Evolutionary conservation across 2,113 vertebrate genomes (phyloP).

Genomic region (Odontesthes bonariensis): DNA sequence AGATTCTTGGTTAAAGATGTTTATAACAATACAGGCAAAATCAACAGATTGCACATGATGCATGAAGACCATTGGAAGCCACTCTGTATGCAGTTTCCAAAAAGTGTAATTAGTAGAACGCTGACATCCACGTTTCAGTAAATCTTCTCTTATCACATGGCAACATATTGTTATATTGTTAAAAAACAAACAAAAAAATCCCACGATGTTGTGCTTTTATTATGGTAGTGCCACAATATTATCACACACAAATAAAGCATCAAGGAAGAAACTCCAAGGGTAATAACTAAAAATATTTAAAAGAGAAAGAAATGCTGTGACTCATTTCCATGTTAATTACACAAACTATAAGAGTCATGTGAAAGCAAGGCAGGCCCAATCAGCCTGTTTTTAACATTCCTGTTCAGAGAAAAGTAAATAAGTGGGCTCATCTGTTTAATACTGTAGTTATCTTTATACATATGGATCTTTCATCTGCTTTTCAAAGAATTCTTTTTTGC

Average conservation of each 20-base stretch:
- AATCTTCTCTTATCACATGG: constrained; percentile 25
- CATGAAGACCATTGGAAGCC: constrained; percentile 46
- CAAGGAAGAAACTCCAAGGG: background rate
- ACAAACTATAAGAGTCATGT: constrained; percentile 47
- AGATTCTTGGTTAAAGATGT: constrained; percentile 57
- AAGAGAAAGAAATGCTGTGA: constrained; percentile 29
- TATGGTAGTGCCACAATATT: background rate
- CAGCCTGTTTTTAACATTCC: constrained; percentile 32
- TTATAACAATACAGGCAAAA: constrained; percentile 51
- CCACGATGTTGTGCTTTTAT: constrained; percentile 17
- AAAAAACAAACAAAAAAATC: constrained; percentile 19
- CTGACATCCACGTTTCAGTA: constrained; percentile 34
- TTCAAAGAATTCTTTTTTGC: constrained; percentile 35
- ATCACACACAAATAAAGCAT: background rate
- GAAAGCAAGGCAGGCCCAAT: constrained; percentile 26
- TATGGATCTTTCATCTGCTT: constrained; percentile 47
- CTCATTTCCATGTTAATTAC: constrained; percentile 32
- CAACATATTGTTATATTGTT: background rate
- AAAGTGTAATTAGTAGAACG: constrained; percentile 46
- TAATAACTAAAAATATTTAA: background rate
- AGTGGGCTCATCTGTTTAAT: constrained; percentile 58
- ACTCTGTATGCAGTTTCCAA: constrained; percentile 32
- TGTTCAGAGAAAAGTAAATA: constrained; percentile 41
- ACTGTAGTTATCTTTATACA: constrained; percentile 52
- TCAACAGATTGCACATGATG: constrained; percentile 63